Evolutionary conservation across 2,888 invertebrate species (phyloP).

Genomic region (Stenoptilia bipunctidactyla): DNA sequence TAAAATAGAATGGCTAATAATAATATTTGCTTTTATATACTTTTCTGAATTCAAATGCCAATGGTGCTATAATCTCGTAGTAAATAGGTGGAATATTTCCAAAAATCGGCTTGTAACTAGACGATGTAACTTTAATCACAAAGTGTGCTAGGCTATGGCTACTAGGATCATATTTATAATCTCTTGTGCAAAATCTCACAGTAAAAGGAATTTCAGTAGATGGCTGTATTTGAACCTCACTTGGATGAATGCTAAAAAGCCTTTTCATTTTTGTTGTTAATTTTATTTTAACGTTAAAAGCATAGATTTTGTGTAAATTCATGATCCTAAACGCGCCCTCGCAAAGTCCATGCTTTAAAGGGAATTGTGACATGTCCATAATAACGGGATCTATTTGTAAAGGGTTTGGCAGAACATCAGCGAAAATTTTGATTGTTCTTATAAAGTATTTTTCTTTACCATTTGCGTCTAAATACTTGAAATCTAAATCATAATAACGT

Average conservation of each 20-base stretch:
- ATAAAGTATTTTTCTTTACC: slow-evolving; percentile 24
- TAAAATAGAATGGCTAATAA: too few species aligned
- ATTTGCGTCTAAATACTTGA: too few species aligned
- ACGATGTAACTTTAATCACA: slow-evolving; percentile 38
- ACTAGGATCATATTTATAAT: slow-evolving; percentile 1
- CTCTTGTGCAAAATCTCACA: slow-evolving; percentile 33
- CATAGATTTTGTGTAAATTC: slow-evolving; percentile 34
- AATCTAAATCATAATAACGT: slow-evolving; percentile 30
- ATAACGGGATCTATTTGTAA: slow-evolving; percentile 35
- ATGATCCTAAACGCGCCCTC: slow-evolving; percentile 31
- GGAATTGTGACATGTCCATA: slow-evolving; percentile 41
- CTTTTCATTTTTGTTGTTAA: slow-evolving; percentile 40
- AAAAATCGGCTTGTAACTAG: slow-evolving; percentile 31
- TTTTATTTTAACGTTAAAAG: slow-evolving; percentile 35
- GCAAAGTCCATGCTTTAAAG: slow-evolving; percentile 33
- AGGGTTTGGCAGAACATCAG: slow-evolving; percentile 43
- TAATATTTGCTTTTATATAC: slow-evolving; percentile 29
- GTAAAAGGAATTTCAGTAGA: slow-evolving; percentile 23
- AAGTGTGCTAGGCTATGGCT: slow-evolving; percentile 36
- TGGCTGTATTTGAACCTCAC: slow-evolving; percentile 26
- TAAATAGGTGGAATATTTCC: slow-evolving; percentile 22
- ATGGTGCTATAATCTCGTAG: slow-evolving; percentile 28
- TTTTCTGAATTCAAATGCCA: slow-evolving; percentile 29
- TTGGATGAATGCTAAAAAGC: slow-evolving; percentile 36
- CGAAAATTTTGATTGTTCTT: slow-evolving; percentile 35